Conservation (phyloP, 1,140 invertebrate genomes). For the Mercenaria mercenaria region DNA sequence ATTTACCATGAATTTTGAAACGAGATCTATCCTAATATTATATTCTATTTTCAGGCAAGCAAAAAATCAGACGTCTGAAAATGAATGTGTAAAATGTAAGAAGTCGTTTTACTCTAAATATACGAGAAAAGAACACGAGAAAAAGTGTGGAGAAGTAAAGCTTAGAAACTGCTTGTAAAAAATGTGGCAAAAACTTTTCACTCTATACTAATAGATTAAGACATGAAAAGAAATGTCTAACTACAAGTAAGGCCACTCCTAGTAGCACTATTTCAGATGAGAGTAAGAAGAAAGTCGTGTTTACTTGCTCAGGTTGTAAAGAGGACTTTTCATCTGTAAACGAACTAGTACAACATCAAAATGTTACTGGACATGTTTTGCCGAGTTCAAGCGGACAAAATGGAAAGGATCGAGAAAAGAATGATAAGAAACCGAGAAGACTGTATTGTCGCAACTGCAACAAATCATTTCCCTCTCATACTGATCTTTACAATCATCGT, state of each 20-base stretch:
- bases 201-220: background rate
- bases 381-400: background rate
- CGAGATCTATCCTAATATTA: too few relatives aligned
- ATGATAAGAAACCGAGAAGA: background rate
- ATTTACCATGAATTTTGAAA: too few relatives aligned
- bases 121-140: background rate
- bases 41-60: constrained; percentile 2
- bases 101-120: background rate
- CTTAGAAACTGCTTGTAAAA: background rate
- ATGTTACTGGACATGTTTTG: background rate
- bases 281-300: background rate
- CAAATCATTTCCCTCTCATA: background rate
- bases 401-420: background rate
- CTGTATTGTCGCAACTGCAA: background rate
- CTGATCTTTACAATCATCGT: background rate
- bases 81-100: background rate
- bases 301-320: background rate
- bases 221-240: constrained; percentile 5
- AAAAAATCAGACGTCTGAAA: background rate
- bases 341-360: background rate
- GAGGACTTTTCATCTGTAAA: background rate
- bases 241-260: background rate
- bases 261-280: background rate
- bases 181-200: background rate
- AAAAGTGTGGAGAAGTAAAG: background rate